Percentiles rank a stretch among this genome's conserved stretches.
Evolutionary conservation across 2,888 invertebrate genomes (phyloP).

Genomic region (Chymomyza fuscimana): DNA sequence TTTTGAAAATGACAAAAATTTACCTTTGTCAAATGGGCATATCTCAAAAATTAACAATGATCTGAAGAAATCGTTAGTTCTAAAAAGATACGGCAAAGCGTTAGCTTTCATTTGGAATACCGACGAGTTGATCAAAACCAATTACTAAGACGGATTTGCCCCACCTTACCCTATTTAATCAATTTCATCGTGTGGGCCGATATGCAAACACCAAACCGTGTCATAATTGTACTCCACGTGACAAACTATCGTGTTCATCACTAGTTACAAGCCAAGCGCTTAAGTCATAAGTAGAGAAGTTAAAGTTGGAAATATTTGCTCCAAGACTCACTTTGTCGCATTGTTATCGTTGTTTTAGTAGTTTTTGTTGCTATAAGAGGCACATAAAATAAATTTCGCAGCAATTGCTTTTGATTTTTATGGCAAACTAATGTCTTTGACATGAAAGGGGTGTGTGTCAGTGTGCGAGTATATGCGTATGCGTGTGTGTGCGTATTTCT

Average conservation of each 20-base stretch:
- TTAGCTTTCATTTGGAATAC: no score
- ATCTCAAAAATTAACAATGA: no score
- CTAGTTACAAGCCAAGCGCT: background rate
- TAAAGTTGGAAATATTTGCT: background rate
- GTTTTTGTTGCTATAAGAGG: constrained; percentile 33
- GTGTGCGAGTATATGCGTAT: background rate
- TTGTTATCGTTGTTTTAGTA: background rate
- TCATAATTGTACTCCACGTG: background rate
- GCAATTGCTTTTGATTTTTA: constrained; percentile 54
- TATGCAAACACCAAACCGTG: background rate
- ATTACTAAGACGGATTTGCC: no score
- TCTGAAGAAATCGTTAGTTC: no score
- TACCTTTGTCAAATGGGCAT: no score
- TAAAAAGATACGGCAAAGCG: no score
- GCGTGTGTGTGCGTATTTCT: constrained; percentile 6
- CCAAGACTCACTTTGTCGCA: background rate
- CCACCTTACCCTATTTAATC: no score
- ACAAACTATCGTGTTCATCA: background rate
- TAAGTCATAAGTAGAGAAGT: background rate
- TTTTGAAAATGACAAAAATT: no score
- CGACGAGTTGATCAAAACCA: no score
- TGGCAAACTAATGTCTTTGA: constrained; percentile 26
- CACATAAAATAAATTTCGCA: constrained; percentile 58
- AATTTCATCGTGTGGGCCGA: no score
- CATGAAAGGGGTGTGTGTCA: constrained; percentile 62